Percentiles rank a stretch among this genome's conserved stretches.
phyloP scores from a whole-genome alignment of 2,797 vertebrate genomes.

The Salmo trutta region DNA sequence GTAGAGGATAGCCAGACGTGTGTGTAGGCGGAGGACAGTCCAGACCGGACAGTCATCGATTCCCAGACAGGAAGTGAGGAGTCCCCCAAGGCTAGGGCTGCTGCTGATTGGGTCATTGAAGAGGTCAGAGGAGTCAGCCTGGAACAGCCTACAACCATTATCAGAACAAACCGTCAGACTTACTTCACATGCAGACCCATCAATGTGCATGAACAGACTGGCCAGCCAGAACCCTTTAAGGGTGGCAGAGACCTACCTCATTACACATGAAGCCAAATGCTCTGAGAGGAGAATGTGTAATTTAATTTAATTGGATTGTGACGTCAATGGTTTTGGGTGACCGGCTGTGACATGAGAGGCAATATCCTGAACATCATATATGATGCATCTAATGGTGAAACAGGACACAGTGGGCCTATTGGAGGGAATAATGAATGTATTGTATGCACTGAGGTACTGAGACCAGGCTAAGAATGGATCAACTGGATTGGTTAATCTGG shows the following conservation, averaged over 20 bases:
- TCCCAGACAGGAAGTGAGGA: conserved; percentile 15
- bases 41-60: conserved; percentile 13
- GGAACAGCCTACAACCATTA: conserved; percentile 10
- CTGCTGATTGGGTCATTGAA: background rate
- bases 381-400: background rate
- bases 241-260: background rate
- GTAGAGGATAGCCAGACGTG: background rate
- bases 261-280: background rate
- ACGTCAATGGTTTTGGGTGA: too few species aligned
- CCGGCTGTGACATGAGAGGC: too few species aligned
- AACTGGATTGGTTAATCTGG: background rate
- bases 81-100: conserved; percentile 2
- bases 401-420: background rate
- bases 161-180: background rate
- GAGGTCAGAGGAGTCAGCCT: background rate
- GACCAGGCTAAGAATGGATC: background rate
- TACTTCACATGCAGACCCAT: conserved; percentile 1
- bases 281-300: background rate
- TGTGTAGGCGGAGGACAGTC: background rate
- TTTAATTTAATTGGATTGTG: background rate
- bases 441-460: background rate
- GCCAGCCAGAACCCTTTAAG: background rate
- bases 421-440: background rate
- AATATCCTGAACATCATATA: too few species aligned
- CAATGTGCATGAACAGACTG: background rate